Base-by-base conservation (phyloP, 2,797 vertebrate species). In the Heteromormyrus szaboi region DNA sequence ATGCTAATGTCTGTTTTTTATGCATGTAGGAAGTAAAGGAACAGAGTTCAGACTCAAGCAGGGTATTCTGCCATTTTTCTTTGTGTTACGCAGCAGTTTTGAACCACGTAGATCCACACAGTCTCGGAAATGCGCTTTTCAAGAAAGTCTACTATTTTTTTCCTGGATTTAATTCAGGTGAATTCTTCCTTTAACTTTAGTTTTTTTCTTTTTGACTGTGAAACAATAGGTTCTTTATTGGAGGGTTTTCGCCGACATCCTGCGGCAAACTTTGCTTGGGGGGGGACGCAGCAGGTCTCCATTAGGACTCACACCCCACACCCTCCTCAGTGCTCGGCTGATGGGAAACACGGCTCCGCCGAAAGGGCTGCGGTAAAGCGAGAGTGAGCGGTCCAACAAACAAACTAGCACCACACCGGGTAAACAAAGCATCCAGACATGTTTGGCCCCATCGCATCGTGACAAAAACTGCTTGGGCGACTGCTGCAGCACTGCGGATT, bases 171-270 rank as follows among this genome's bases (percentile, higher is more conserved):
- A 88, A 91, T 89, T 92, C 90, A 87, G 48, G 89, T 89, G 90
- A 88, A 89, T 89, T 91, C 88, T 81, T 56, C 84, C 51, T 85
- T 91, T 90, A 41, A 62, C 84, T 79, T 90, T 85, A 88, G 89
- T 72, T 76, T 88, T 87, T 87, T 90, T 86, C 85, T 76, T 89
- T 11, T 9, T 88, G 81, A 88, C 89, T 54, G 41, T 22, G 88
- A 91, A 93, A 94, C 93, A 94, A 95, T 93, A 93, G 93, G 89
- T 88, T 92, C 92, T 92, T 94, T 93, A 92, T 93, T 92, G 89
- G 88, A 89, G 93, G 92, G 93, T 92, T 95, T 92, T 92, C 88
- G 19, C 92, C 51, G 51, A 89, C 89, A 89, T 92, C 90, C 92
- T 91, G 89, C 25, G 88, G 91, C 91, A 91, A 92, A 92, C 89